A percentile compares a stretch with the other conserved stretches of the same genome.
phyloP scores from a whole-genome alignment of 2,797 vertebrate species.

The Psittacula echo region DNA sequence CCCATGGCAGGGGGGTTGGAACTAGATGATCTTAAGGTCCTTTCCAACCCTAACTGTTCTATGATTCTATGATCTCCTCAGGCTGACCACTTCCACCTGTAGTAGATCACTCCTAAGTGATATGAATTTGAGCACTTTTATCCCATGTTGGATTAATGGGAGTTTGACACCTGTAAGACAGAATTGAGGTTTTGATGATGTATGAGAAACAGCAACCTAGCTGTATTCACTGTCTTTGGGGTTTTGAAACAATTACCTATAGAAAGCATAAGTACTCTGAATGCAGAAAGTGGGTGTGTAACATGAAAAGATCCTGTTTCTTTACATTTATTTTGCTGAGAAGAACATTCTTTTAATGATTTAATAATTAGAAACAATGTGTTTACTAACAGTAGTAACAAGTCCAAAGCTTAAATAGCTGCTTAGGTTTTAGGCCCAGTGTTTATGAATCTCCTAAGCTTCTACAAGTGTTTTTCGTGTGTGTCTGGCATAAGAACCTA shows the following conservation, averaged over 20 bases:
- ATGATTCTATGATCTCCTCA: background rate
- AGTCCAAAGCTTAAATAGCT: background rate
- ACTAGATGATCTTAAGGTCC: too few relatives aligned
- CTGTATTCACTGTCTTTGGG: background rate
- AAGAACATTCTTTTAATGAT: background rate
- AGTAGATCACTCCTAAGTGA: background rate
- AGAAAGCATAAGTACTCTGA: background rate
- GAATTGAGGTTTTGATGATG: background rate
- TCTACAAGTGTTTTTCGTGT: background rate
- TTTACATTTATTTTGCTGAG: background rate
- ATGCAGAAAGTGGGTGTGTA: accelerated
- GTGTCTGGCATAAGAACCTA: background rate
- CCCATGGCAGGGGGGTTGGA: too few relatives aligned
- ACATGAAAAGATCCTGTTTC: background rate
- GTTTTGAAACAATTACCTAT: background rate
- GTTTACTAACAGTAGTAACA: background rate
- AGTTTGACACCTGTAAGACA: background rate
- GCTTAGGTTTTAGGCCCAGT: background rate
- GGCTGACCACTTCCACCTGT: background rate
- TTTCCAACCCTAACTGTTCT: too few relatives aligned
- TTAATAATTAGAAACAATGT: background rate
- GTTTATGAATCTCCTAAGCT: background rate
- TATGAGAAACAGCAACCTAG: background rate
- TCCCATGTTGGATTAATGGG: background rate
- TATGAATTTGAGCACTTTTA: background rate